Evolutionary conservation across 2,797 vertebrate genomes (phyloP), one percentile per base, ranked within the genome.

Genomic region (Mormyrus proboscirostris): DNA sequence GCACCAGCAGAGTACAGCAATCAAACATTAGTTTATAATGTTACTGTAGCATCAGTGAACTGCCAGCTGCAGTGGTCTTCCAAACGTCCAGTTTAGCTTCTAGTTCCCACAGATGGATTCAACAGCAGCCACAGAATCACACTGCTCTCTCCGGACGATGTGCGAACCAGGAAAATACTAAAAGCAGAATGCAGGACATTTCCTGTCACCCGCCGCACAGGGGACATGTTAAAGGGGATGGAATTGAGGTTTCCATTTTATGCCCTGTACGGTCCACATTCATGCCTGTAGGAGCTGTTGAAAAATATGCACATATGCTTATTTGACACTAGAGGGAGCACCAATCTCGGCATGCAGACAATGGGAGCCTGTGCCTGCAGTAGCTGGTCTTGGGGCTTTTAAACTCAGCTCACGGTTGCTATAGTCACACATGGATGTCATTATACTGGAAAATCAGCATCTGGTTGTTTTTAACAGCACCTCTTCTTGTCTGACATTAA

Each of bases 311-410:
- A 86, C 59, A 55, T 47, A 53, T n/a, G 1, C 38, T 47, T 65
- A 1, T 79, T 22, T 8, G n/a, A 19, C 89, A 53, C 50, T 79
- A 82, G 89, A 51, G 89, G 89, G 65, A 8, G 89, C 89, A 55
- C 51, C 51, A 4, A 16, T 29, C 84, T 6, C 7, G 25, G 33
- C 4, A 3, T 10, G 65, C 49, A 0, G 3, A 33, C 14, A 16
- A 16, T 16, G 38, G 86, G n/a, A 59, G 53, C 9, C 29, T 51
- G 55, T 1, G 29, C 7, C 50, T 86, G 84, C 25, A 86, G 84
- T 51, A 86, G 50, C 50, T 55, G 50, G 84, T 50, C 49, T 14
- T 38, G 84, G 44, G 50, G 25, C 84, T 55, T 53, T 55, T 86
- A 55, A 38, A 86, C 55, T 33, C 50, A 55, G 50, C 16, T 55